Percentiles rank a stretch among this genome's conserved stretches.
These are phyloP conservation scores for Cygnus atratus DNA, from an alignment of 2,113 vertebrate species.

Conservation along the genomic window DNA sequence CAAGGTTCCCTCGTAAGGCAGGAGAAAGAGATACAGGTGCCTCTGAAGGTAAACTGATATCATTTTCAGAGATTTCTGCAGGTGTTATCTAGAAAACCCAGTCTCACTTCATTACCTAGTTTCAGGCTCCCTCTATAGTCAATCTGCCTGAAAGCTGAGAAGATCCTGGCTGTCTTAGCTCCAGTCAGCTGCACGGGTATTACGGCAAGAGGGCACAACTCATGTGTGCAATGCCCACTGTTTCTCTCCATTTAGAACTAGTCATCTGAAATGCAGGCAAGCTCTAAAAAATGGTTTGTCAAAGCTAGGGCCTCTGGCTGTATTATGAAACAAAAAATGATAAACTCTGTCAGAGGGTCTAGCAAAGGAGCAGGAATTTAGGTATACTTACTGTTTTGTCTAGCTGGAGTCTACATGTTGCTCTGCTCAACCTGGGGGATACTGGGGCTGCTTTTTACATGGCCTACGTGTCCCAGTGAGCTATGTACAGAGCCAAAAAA, in stretches of 20 bases:
- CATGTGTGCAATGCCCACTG: not conserved
- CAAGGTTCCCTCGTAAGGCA: not conserved
- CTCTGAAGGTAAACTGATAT: not conserved
- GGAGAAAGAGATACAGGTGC: not conserved
- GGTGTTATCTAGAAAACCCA: not conserved
- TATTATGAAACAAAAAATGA: not conserved
- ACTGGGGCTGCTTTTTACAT: not conserved
- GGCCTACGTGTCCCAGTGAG: not conserved
- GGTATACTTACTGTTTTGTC: not conserved
- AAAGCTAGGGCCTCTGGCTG: not conserved
- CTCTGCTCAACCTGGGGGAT: not conserved
- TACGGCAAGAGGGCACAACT: not conserved
- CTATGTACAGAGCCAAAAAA: not conserved
- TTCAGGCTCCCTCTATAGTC: conserved; percentile 26
- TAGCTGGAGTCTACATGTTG: not conserved
- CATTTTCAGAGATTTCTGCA: not conserved
- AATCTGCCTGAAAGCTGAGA: not conserved
- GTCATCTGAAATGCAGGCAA: not conserved
- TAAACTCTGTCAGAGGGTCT: not conserved
- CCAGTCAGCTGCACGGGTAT: not conserved
- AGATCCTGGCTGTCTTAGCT: not conserved
- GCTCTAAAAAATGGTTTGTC: not conserved
- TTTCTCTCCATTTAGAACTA: not conserved
- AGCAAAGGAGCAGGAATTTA: not conserved
- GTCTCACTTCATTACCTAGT: not conserved